Base-by-base conservation (phyloP, 2,888 invertebrate species). In the Drosophila acutilabella region DNA sequence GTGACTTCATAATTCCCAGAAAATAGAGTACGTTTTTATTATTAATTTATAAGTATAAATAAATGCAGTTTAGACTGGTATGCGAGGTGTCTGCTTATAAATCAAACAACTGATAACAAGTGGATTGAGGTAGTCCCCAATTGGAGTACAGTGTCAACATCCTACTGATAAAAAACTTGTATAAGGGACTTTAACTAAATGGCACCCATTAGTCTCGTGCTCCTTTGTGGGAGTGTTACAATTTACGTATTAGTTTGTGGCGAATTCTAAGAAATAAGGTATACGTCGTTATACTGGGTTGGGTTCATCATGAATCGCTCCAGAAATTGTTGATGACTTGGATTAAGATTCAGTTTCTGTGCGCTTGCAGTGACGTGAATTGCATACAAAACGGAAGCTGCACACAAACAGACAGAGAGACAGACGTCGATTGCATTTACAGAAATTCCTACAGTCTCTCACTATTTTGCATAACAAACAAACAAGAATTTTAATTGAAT, bases 381-480 rank as follows among this genome's bases (percentile, higher is more conserved):
- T 40, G 74, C 74, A 67, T 74, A 18, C 38, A 26, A 40, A 69
- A 74, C 73, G 67, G 74, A 74, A 72, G 78, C 78, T 77, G 78
- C 13, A 33, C 61, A 11, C 36, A 36, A 8, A 36, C 48, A 51
- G 44, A 10, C 40, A 40, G 18, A 10, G 1, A n/a, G n/a, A 52
- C 11, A 30, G 14, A n/a, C 50, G 6, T 18, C 48, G 38, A 50
- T 38, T 61, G 66, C 78, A 66, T 71, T 70, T 56, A 20, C 20
- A 23, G 45, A 57, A 47, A 57, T 38, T 38, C 58, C 47, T 38
- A 26, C 18, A 56, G 23, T 20, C 13, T 33, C 20, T 50, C 56
- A 58, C 44, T 71, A 73, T 68, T 83, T 83, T 66, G 78, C 88
- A 83, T 86, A 64, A 86, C 73, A 83, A 83, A 80, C 60, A 74